Evolutionary conservation across 2,888 invertebrate species (phyloP).

Genomic region (Heliothis peltigera): DNA sequence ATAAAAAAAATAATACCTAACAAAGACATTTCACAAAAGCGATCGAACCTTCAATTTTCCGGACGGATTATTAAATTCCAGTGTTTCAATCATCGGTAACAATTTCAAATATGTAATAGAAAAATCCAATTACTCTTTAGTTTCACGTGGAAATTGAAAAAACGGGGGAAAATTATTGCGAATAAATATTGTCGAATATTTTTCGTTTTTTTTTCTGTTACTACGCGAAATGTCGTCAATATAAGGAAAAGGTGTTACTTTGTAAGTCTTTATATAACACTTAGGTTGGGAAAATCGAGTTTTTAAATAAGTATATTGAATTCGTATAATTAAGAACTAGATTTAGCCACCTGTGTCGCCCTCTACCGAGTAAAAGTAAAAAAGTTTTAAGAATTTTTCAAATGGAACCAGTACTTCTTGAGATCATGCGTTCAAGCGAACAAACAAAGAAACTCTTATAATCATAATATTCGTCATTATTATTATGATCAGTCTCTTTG

Average conservation of each 20-base stretch:
- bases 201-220: not conserved
- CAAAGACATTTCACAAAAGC: slow-evolving; percentile 6
- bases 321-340: too few species aligned
- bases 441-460: too few species aligned
- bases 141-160: slow-evolving; percentile 4
- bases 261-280: too few species aligned
- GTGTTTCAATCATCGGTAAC: slow-evolving; percentile 1
- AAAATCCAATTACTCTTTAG: slow-evolving; percentile 17
- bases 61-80: slow-evolving; percentile 13
- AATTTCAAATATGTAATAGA: slow-evolving; percentile 6
- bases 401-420: too few species aligned
- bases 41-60: not conserved
- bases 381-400: too few species aligned
- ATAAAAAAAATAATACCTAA: not conserved
- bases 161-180: not conserved
- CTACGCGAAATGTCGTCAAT: not conserved
- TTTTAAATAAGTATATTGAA: too few species aligned
- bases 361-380: too few species aligned
- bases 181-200: not conserved
- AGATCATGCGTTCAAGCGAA: too few species aligned
- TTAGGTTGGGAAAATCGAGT: too few species aligned
- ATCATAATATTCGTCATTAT: too few species aligned
- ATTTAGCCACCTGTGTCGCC: too few species aligned
- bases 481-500: too few species aligned
- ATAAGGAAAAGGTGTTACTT: not conserved